Base-by-base conservation (phyloP, 2,888 invertebrate genomes). In the Oegoconia quadripuncta region DNA sequence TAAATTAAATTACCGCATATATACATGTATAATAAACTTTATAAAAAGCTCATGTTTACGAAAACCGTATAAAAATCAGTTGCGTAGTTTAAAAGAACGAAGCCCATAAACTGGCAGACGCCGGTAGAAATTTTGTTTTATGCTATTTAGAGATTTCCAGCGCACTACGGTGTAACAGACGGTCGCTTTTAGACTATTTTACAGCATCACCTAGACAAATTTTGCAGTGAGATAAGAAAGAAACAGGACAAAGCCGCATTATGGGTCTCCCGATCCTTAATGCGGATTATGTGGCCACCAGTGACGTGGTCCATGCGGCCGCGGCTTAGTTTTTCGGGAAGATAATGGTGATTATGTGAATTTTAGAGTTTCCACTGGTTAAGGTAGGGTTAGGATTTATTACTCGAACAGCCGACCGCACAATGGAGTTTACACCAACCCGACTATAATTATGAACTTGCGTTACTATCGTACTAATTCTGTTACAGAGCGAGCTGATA, bases 141-240 rank as follows among this genome's bases (percentile, higher is more conserved):
- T 16, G 30, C 15, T 6, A 30, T 8, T 16, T 16, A 9, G 2
- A 13, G 3, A 30, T 3, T n/a, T 33, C 12, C 22, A 14, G 38
- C 50, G 51, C 50, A 16, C 22, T 43, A 36, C 62, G 58, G 78
- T 80, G 74, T 73, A 48, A 75, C 17, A 45, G 3, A 3, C 41
- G 34, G 44, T 46, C 50, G 44, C 50, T 64, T 61, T 66, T 66
- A 72, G 71, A 79, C 74, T 68, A 74, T 75, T 82, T 79, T 71
- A 75, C 74, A 70, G 74, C 72, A 69, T 76, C 73, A 78, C 84
- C 82, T 82, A 83, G 83, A 87, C 83, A 84, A 86, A 86, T 87
- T 86, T 82, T 74, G 71, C 67, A 57, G 60, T 43, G 55, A 81
- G 86, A 86, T 86, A 86, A 83, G 86, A 84, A 86, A 86, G 82